Conservation (phyloP, 2,113 vertebrate species). For the Thymallus thymallus region DNA sequence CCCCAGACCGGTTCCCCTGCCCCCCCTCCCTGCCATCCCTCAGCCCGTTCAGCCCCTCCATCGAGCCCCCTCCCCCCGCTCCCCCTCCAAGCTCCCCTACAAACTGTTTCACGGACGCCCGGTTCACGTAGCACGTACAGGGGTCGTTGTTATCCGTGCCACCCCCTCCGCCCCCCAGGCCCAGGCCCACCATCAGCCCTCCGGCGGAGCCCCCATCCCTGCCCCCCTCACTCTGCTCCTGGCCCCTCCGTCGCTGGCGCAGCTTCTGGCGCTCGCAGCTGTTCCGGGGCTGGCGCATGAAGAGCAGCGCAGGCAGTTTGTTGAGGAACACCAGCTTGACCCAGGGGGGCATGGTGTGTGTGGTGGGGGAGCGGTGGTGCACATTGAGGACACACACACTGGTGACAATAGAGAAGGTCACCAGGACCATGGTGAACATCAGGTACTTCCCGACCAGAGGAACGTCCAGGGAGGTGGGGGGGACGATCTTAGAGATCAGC, state of each 20-base stretch:
- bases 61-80: constrained; percentile 53
- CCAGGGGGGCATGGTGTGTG: constrained; percentile 96
- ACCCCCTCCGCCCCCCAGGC: constrained; percentile 35
- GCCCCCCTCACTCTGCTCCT: constrained; percentile 69
- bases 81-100: constrained; percentile 68
- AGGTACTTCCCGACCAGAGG: constrained; percentile 87
- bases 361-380: constrained; percentile 93
- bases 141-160: constrained; percentile 64
- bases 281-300: constrained; percentile 90
- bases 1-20: constrained; percentile 55
- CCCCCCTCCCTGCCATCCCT: constrained; percentile 65
- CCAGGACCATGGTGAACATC: constrained; percentile 98
- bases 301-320: constrained; percentile 87
- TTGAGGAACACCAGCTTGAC: constrained; percentile 89
- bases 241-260: constrained; percentile 78
- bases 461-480: constrained; percentile 90
- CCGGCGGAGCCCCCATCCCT: constrained; percentile 58
- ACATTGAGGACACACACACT: constrained; percentile 95
- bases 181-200: constrained; percentile 64
- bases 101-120: constrained; percentile 76
- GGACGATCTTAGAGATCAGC: constrained; percentile 96
- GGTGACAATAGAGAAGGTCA: constrained; percentile 95
- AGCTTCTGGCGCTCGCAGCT: constrained; percentile 88
- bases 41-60: constrained; percentile 77
- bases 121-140: constrained; percentile 88